Evolutionary conservation across 2,113 vertebrate genomes (phyloP), one percentile per base, ranked within the genome.

Genomic region (Hippoglossus stenolepis): DNA sequence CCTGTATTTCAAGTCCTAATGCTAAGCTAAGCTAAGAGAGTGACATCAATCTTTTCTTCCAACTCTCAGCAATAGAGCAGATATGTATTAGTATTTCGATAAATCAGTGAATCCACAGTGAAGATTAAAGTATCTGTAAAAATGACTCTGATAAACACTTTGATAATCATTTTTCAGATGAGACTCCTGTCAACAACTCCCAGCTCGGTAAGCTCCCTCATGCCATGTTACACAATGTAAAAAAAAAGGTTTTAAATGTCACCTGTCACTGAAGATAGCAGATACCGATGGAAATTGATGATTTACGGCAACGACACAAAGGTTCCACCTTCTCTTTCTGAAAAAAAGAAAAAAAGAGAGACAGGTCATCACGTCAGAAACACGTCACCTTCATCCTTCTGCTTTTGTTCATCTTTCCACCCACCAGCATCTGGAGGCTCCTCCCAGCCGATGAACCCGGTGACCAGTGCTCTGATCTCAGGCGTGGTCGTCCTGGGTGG

Each of bases 151-250:
- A 83, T 54, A 15, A 77, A 65, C 20, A 28, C 24, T 51, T 76
- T 17, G 10, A 8, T 11, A 66, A 26, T 79, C n/a, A 13, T 90
- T 70, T 94, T 90, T 56, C 89, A 99, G 97, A 99, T 93, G 98
- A 98, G 92, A 96, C 94, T 0, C 94, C 96, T 87, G 95, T 93
- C 88, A 97, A 97, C 93, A 98, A 97, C 91, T 98, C 97, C 76
- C 93, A 97, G 71, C 95, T 97, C 70, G 97, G 98, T 99, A 96
- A 97, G 96, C 1, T 51, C 5, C 31, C n/a, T 65, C 21, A 59
- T 6, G 12, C 28, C 49, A 59, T 51, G 21, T 66, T 49, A 28
- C 1, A 10, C 71, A 66, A 75, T 12, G 12, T 43, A 11, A 40
- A 49, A 49, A 21, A 65, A 6, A 45, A 57, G 38, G 14, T 77